These are phyloP conservation scores for Tinea semifulvella DNA, from an alignment of 2,888 invertebrate species.

Conservation along the genomic window DNA sequence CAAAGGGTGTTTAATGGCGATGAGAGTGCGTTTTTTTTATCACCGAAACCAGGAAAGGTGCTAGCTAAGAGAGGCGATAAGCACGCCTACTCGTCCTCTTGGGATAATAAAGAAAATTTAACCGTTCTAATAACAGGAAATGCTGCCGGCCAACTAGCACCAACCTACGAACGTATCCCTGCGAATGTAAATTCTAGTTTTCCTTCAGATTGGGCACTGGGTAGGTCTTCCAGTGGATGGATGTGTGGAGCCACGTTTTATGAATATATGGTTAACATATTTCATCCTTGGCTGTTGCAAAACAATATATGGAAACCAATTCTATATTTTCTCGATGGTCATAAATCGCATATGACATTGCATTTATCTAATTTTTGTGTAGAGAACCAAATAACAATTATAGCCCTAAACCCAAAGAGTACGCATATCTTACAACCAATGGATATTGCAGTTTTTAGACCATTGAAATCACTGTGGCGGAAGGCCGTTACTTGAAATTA, in stretches of 20 bases:
- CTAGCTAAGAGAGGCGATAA: slow-evolving; percentile 22
- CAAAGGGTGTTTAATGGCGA: slow-evolving; percentile 26
- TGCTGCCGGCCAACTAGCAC: slow-evolving; percentile 22
- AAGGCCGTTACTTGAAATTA: slow-evolving; percentile 22
- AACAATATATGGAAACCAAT: slow-evolving; percentile 22
- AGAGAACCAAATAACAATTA: slow-evolving; percentile 16
- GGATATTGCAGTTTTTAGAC: slow-evolving; percentile 20
- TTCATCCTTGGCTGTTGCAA: slow-evolving; percentile 22
- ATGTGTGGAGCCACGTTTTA: slow-evolving; percentile 23
- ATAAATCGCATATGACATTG: slow-evolving; percentile 24
- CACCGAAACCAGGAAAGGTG: slow-evolving; percentile 25
- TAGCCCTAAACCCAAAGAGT: slow-evolving; percentile 19
- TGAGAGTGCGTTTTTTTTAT: slow-evolving; percentile 25
- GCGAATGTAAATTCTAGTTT: slow-evolving; percentile 19
- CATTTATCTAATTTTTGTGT: slow-evolving; percentile 1
- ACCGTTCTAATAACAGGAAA: slow-evolving; percentile 22
- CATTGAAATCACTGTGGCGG: slow-evolving; percentile 22
- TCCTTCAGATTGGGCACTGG: slow-evolving; percentile 23
- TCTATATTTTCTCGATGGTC: slow-evolving; percentile 24
- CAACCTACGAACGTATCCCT: slow-evolving; percentile 21
- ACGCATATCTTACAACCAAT: slow-evolving; percentile 20
- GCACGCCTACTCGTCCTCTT: slow-evolving; percentile 16
- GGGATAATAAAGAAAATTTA: slow-evolving; percentile 25
- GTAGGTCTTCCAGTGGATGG: slow-evolving; percentile 22
- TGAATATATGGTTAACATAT: slow-evolving; percentile 25